These are phyloP conservation scores for Gambusia holbrooki DNA, from an alignment of 2,113 vertebrate species.

Conservation along the genomic window DNA sequence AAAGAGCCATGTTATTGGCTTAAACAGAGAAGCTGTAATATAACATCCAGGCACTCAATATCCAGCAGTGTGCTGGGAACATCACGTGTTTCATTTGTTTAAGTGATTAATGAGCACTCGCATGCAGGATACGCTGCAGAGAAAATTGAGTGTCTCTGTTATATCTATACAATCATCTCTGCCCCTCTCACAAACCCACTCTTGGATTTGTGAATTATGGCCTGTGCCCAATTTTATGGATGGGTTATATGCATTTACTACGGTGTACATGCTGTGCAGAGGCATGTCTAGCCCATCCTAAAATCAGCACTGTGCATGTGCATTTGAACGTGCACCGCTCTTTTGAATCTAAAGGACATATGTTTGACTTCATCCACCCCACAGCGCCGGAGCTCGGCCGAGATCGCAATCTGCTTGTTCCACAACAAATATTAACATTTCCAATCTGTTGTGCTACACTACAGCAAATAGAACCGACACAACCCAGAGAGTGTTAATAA, in stretches of 20 bases:
- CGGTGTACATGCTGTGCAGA: constrained; percentile 1
- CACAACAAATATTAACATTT: constrained; percentile 77
- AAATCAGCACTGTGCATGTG: constrained; percentile 18
- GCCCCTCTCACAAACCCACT: constrained; percentile 14
- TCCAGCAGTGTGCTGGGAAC: constrained; percentile 37
- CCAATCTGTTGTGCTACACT: constrained; percentile 76
- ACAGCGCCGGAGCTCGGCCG: constrained; percentile 18
- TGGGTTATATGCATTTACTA: constrained; percentile 62
- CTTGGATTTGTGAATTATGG: constrained; percentile 42
- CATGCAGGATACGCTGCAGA: constrained; percentile 34
- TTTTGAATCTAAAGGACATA: constrained; percentile 58
- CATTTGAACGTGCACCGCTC: background rate
- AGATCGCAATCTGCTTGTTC: constrained; percentile 51
- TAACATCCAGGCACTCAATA: constrained; percentile 22
- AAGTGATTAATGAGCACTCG: constrained; percentile 69
- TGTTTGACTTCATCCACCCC: constrained; percentile 67
- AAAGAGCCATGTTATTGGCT: constrained; percentile 16
- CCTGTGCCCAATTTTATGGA: constrained; percentile 65
- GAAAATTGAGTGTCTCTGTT: constrained; percentile 62
- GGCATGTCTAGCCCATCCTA: background rate
- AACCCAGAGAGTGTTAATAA: constrained; percentile 75
- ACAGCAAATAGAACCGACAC: constrained; percentile 72
- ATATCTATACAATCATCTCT: constrained; percentile 57
- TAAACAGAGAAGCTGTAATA: constrained; percentile 26
- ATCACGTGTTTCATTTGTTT: constrained; percentile 66